Evolutionary conservation across 1,140 invertebrate species (phyloP), one percentile per base, ranked within the genome.

Genomic region (Drosophila trapezifrons): DNA sequence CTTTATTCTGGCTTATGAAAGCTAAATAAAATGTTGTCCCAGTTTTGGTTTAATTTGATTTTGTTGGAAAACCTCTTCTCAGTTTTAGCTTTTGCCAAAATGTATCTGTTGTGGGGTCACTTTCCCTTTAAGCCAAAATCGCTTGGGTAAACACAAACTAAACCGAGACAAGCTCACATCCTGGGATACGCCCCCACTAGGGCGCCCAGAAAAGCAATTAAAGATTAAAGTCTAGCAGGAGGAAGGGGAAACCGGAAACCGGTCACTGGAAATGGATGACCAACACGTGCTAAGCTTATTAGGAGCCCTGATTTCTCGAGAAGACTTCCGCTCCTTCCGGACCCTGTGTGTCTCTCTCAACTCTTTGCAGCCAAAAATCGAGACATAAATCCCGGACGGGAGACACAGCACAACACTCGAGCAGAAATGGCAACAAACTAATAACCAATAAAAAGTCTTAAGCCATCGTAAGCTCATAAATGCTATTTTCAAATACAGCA

Each of bases 361-460:
- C 46, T 67, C 38, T 55, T 54, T 72, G 52, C 46, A 45, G n/a
- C 42, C 37, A 52, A 72, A 70, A 46, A 46, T 62, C 38, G 29
- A 80, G 51, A 62, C 43, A 54, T 55, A 52, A 58, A 51, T 71
- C 67, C 45, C 8, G 18, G 49, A 45, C 63, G 43, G 57, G 17
- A 57, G 57, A 70, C 69, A 80, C 62, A 58, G 76, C 62, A 55
- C 62, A 69, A 63, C 57, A 46, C 29, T 42, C 52, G 37, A 66
- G 49, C 35, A 40, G 55, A 37, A 76, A 70, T 69, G 65, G 76
- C 83, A 70, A 82, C 65, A 87, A 83, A 85, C 81, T 86, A 87
- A 87, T 86, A 86, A 87, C 79, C 83, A 87, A 86, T 87, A 87
- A 86, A 86, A 86, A 87, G 52, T 83, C 79, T 82, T 83, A 86